Evolutionary conservation across 2,113 vertebrate species (phyloP).

Genomic region (Dasyurus viverrinus): DNA sequence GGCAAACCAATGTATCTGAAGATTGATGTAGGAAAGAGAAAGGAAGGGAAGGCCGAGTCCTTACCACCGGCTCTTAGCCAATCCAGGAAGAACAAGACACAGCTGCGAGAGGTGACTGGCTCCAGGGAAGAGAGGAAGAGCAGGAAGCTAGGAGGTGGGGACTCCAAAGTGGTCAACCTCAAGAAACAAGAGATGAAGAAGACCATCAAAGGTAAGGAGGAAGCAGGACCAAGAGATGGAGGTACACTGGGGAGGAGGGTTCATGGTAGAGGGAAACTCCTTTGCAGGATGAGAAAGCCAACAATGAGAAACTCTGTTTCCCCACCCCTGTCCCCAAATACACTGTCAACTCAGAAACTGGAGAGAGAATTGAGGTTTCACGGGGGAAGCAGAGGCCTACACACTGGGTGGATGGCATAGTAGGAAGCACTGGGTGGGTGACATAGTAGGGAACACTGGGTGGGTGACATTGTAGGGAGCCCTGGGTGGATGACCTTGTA

Average conservation of each 20-base stretch:
- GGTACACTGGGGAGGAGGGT: background rate
- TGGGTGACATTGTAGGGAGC: background rate
- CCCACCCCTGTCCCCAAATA: background rate
- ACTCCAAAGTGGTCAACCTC: background rate
- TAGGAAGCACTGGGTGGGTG: no score
- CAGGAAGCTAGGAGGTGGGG: background rate
- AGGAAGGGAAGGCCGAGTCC: background rate
- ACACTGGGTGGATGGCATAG: background rate
- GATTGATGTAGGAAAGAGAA: background rate
- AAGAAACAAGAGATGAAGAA: background rate
- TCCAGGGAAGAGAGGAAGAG: background rate
- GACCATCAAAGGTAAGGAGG: slow-evolving; percentile 26
- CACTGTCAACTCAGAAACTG: background rate
- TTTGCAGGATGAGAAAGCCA: background rate
- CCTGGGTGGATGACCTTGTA: background rate
- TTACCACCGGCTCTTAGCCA: background rate
- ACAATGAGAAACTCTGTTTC: background rate
- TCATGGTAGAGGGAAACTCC: background rate
- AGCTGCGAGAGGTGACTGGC: background rate
- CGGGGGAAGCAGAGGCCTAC: background rate
- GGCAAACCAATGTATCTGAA: background rate
- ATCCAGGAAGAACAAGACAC: background rate
- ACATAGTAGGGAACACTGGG: background rate
- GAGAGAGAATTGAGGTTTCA: background rate
- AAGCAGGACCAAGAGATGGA: background rate